These are phyloP conservation scores for Thaumatotibia leucotreta DNA, from an alignment of 1,140 invertebrate species.

Conservation along the genomic window DNA sequence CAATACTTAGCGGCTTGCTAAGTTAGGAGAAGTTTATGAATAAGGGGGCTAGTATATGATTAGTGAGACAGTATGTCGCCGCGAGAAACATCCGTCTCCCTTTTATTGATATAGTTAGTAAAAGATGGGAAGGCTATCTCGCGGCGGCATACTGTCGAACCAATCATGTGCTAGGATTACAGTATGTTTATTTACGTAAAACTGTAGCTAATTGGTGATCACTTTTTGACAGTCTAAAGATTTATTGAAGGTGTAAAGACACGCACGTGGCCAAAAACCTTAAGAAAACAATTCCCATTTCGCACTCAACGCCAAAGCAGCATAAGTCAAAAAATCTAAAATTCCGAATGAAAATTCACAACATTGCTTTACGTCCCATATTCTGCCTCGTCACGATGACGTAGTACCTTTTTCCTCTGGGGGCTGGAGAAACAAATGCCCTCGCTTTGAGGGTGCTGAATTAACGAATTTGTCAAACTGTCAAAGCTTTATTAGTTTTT, in stretches of 20 bases:
- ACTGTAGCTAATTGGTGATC: no score
- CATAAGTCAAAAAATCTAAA: neutral
- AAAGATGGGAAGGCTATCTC: no score
- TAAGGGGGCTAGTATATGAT: no score
- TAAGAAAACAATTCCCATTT: neutral
- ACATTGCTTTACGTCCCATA: neutral
- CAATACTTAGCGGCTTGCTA: no score
- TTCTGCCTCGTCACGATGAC: neutral
- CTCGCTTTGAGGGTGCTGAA: slow-evolving; percentile 29
- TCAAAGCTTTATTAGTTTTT: slow-evolving; percentile 64
- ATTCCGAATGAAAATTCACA: neutral
- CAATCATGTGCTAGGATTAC: neutral
- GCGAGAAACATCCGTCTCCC: no score
- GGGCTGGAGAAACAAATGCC: slow-evolving; percentile 14
- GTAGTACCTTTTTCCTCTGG: neutral
- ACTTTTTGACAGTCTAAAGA: no score
- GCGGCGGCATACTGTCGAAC: no score
- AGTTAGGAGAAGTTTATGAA: no score
- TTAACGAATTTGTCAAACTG: slow-evolving; percentile 70
- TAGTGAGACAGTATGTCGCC: no score
- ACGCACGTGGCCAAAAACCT: neutral
- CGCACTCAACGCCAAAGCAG: neutral
- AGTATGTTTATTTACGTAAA: neutral
- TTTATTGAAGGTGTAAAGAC: no score
- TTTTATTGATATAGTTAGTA: no score